Evolutionary conservation across 1,140 invertebrate genomes (phyloP).

Genomic region (Solenopsis fugax): DNA sequence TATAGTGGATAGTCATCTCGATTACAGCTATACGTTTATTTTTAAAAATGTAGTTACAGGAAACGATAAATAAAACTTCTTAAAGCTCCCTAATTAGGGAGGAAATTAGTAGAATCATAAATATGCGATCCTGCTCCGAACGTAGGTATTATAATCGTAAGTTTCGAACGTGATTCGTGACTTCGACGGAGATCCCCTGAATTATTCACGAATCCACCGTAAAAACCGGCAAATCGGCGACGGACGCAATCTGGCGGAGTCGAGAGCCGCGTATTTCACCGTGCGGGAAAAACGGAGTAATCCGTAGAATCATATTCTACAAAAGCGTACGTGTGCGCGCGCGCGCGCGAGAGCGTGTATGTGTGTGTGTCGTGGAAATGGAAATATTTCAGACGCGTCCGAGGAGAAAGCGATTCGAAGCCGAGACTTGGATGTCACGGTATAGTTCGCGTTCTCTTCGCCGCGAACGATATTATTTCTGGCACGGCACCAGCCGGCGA

Average conservation of each 20-base stretch:
- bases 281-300: constrained; percentile 14
- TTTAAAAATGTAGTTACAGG: background rate
- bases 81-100: background rate
- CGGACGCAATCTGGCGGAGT: constrained; percentile 7
- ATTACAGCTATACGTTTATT: background rate
- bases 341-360: background rate
- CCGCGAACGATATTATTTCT: constrained; percentile 59
- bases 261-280: constrained; percentile 11
- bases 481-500: constrained; percentile 49
- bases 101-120: background rate
- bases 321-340: background rate
- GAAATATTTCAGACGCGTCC: constrained; percentile 48
- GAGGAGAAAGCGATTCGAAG: constrained; percentile 55
- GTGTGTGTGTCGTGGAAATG: constrained; percentile 5
- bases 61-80: background rate
- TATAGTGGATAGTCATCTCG: background rate
- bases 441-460: constrained; percentile 56
- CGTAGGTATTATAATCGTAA: background rate
- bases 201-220: constrained; percentile 36
- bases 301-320: constrained; percentile 19
- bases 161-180: constrained; percentile 25
- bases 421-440: constrained; percentile 42
- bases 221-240: constrained; percentile 45
- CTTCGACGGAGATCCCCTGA: background rate
- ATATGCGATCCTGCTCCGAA: background rate